These are phyloP conservation scores for Urocynchramus pylzowi DNA, from an alignment of 2,113 vertebrate genomes.

Conservation along the genomic window DNA sequence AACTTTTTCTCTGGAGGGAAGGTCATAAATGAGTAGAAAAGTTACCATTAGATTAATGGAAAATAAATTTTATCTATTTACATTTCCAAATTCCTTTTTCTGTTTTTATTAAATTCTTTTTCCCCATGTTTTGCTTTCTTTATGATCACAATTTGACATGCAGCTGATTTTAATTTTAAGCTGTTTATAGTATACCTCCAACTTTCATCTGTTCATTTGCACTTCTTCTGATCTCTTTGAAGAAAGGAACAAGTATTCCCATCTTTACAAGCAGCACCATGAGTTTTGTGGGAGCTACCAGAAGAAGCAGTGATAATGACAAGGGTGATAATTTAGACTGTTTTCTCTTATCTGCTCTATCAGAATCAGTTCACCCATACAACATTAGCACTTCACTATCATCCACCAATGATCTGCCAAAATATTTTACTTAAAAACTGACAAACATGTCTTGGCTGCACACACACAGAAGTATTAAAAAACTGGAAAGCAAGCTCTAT, in stretches of 20 bases:
- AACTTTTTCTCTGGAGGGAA: not conserved
- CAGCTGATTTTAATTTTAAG: not conserved
- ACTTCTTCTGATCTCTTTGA: not conserved
- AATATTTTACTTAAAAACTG: conserved; percentile 29
- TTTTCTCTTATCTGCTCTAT: not conserved
- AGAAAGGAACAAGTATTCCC: not conserved
- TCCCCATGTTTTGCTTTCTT: not conserved
- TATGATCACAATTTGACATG: not conserved
- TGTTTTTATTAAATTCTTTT: not conserved
- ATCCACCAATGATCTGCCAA: not conserved
- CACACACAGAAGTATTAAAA: not conserved
- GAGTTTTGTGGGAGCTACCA: not conserved
- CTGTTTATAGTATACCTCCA: not conserved
- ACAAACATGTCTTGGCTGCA: not conserved
- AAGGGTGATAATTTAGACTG: not conserved
- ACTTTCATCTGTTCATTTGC: not conserved
- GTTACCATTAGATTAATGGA: not conserved
- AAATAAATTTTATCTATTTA: not conserved
- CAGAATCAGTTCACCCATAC: not conserved
- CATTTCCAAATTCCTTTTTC: not conserved
- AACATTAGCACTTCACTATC: not conserved
- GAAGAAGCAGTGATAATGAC: not conserved
- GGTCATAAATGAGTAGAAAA: not conserved
- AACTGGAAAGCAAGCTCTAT: not conserved
- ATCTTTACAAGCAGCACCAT: not conserved